A percentile compares a stretch with the other conserved stretches of the same genome.
Evolutionary conservation across 2,113 vertebrate genomes (phyloP).

Genomic region (Struthio camelus): DNA sequence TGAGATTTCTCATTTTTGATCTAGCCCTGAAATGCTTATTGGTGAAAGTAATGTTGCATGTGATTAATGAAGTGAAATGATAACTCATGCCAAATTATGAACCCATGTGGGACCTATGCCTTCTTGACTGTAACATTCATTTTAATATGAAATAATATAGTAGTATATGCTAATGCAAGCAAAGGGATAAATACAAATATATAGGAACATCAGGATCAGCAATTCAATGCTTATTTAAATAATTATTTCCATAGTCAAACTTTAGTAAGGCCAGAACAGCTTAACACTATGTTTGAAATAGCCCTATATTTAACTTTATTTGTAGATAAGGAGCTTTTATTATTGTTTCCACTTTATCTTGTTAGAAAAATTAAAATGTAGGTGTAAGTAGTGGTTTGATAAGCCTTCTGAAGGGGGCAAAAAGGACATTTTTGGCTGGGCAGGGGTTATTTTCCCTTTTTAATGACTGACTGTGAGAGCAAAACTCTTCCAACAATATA

Average conservation of each 20-base stretch:
- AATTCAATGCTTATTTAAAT: neutral
- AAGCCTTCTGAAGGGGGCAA: neutral
- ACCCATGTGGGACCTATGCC: neutral
- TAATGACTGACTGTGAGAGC: neutral
- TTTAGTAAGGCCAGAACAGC: neutral
- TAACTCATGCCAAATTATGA: neutral
- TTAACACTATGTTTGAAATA: neutral
- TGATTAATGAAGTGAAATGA: neutral
- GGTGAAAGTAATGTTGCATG: neutral
- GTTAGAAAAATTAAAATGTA: neutral
- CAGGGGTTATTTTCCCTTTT: neutral
- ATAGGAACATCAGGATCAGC: neutral
- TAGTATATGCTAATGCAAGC: neutral
- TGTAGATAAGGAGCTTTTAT: neutral
- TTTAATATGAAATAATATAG: neutral
- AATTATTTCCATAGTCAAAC: neutral
- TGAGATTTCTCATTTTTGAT: neutral
- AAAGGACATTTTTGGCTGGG: neutral
- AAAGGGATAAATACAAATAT: neutral
- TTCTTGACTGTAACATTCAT: neutral
- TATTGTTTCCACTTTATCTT: neutral
- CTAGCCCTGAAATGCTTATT: neutral
- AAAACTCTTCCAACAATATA: neutral
- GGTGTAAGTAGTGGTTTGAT: neutral
- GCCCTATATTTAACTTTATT: neutral